Conservation (phyloP, 2,113 vertebrate genomes). For the Microtus richardsoni region DNA sequence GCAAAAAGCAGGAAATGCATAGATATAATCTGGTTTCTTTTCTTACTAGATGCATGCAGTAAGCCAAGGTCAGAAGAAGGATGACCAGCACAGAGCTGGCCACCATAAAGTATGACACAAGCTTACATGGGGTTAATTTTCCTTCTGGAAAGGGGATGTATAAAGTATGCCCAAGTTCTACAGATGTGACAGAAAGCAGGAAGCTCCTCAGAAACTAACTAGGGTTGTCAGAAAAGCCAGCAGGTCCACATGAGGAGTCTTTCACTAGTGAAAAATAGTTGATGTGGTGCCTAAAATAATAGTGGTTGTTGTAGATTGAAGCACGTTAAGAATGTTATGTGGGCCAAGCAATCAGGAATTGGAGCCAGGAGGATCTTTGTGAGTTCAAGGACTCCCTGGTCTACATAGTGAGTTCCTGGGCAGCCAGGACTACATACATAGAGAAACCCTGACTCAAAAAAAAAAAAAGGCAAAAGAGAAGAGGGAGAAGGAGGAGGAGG, state of each 20-base stretch:
- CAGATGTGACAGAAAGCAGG: constrained; percentile 14
- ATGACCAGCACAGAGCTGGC: not conserved
- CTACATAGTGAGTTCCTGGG: not conserved
- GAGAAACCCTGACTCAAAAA: not conserved
- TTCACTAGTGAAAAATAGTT: not conserved
- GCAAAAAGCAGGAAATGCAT: not conserved
- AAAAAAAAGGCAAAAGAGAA: not conserved
- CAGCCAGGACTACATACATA: not conserved
- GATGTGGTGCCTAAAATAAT: not conserved
- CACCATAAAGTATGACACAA: not conserved
- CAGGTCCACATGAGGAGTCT: not conserved
- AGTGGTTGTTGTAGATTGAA: not conserved
- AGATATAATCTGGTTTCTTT: not conserved
- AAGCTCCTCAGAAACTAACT: not conserved
- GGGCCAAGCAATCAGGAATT: not conserved
- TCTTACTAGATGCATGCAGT: not conserved
- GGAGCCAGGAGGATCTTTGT: not conserved
- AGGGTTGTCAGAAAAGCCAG: not conserved
- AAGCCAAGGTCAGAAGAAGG: not conserved
- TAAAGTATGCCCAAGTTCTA: not conserved
- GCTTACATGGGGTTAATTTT: not conserved
- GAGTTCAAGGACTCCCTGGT: not conserved
- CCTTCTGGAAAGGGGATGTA: not conserved
- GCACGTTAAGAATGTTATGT: not conserved
- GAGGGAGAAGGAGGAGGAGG: not conserved